Conservation (phyloP, 2,797 vertebrate genomes). For the Sus cebifrons region DNA sequence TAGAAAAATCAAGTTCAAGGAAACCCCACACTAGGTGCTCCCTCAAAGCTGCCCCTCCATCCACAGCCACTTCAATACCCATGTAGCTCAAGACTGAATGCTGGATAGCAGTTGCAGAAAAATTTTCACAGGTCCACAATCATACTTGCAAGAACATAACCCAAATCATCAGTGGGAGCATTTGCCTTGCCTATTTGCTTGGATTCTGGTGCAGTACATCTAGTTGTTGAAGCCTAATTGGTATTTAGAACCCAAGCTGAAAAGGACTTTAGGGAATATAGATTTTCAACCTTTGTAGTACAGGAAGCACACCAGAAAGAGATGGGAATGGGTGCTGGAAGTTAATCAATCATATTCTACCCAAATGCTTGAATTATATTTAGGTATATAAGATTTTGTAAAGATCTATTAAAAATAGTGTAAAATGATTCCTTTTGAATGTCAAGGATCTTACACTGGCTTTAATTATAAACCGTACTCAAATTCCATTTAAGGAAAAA, state of each 20-base stretch:
- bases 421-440: background rate
- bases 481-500: background rate
- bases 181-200: background rate
- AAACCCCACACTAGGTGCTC: background rate
- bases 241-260: background rate
- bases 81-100: background rate
- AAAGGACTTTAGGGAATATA: background rate
- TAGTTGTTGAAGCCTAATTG: background rate
- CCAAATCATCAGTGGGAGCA: background rate
- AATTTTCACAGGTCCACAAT: background rate
- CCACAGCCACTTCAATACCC: fast-evolving
- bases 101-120: background rate
- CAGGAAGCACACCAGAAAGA: background rate
- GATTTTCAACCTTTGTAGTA: background rate
- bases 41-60: fast-evolving
- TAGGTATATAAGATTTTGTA: background rate
- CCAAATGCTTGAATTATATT: background rate
- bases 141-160: background rate
- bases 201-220: background rate
- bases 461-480: background rate
- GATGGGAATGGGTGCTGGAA: background rate
- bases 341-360: background rate
- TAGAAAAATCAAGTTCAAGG: background rate
- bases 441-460: background rate
- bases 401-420: background rate